Evolutionary conservation across 2,113 vertebrate genomes (phyloP).

Genomic region (Stomatorhinus ivindoensis): DNA sequence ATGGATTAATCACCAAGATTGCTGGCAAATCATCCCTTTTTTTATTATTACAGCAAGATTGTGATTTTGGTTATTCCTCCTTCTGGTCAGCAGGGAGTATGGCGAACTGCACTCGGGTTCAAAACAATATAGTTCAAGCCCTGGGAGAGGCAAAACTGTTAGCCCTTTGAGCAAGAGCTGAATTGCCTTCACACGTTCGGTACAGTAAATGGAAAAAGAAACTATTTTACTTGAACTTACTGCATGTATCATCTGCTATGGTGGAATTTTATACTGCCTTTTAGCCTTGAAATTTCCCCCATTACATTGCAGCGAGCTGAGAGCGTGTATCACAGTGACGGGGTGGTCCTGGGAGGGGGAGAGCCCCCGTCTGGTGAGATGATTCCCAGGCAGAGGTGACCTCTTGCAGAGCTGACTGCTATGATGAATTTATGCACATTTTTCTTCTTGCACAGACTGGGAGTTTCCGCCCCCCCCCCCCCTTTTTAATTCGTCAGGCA

Average conservation of each 20-base stretch:
- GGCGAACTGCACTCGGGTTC: not conserved
- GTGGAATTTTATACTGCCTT: not conserved
- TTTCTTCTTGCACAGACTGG: not conserved
- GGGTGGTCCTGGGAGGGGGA: not conserved
- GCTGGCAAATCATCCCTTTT: not conserved
- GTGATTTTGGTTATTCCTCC: not conserved
- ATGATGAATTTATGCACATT: slow-evolving; percentile 9
- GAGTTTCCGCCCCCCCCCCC: not conserved
- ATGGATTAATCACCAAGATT: not conserved
- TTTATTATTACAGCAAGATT: not conserved
- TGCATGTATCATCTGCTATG: not conserved
- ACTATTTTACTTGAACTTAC: not conserved
- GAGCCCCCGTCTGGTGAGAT: not conserved
- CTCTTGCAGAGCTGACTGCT: not conserved
- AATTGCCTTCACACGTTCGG: not conserved
- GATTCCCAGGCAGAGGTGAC: not conserved
- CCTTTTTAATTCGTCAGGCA: not conserved
- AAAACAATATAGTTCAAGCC: not conserved
- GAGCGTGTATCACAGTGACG: not conserved
- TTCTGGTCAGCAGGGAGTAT: not conserved
- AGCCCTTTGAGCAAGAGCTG: not conserved
- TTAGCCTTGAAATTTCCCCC: not conserved
- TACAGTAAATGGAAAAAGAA: not conserved
- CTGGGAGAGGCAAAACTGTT: not conserved
- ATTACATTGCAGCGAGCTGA: not conserved